These are phyloP conservation scores for Xenentodon cancila DNA, from an alignment of 2,797 vertebrate species.

Conservation along the genomic window DNA sequence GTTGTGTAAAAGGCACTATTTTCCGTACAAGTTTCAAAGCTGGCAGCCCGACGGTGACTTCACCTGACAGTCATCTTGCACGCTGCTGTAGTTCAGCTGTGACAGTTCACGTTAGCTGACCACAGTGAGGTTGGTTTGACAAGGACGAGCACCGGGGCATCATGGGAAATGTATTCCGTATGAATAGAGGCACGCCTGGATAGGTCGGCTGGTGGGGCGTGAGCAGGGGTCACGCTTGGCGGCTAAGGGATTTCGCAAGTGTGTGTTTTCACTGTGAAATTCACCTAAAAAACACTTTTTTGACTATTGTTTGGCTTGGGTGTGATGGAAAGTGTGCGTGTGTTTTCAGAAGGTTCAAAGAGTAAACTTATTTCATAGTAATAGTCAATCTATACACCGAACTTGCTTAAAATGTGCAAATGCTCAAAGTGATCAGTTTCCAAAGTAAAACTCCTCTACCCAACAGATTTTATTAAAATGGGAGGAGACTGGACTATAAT, in stretches of 20 bases:
- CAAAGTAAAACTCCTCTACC: too few relatives aligned
- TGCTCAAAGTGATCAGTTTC: too few relatives aligned
- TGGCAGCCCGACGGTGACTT: slow-evolving; percentile 42
- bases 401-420: too few relatives aligned
- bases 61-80: slow-evolving; percentile 37
- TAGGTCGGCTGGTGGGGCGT: slow-evolving; percentile 80
- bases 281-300: too few relatives aligned
- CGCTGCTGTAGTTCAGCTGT: slow-evolving; percentile 33
- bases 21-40: background rate
- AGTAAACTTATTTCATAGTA: too few relatives aligned
- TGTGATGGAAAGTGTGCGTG: too few relatives aligned
- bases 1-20: slow-evolving; percentile 5
- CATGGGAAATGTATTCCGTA: slow-evolving; percentile 78
- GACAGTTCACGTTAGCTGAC: slow-evolving; percentile 30
- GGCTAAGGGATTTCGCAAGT: background rate
- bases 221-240: background rate
- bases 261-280: background rate
- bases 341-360: too few relatives aligned
- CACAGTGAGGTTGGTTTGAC: slow-evolving; percentile 42
- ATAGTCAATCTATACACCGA: too few relatives aligned
- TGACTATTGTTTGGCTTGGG: too few relatives aligned
- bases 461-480: too few relatives aligned
- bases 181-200: slow-evolving; percentile 36
- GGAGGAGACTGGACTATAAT: too few relatives aligned
- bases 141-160: slow-evolving; percentile 65